A percentile compares a stretch with the other conserved stretches of the same genome.
Conservation (phyloP, 2,888 invertebrate species). For the Sinelater perroti region DNA sequence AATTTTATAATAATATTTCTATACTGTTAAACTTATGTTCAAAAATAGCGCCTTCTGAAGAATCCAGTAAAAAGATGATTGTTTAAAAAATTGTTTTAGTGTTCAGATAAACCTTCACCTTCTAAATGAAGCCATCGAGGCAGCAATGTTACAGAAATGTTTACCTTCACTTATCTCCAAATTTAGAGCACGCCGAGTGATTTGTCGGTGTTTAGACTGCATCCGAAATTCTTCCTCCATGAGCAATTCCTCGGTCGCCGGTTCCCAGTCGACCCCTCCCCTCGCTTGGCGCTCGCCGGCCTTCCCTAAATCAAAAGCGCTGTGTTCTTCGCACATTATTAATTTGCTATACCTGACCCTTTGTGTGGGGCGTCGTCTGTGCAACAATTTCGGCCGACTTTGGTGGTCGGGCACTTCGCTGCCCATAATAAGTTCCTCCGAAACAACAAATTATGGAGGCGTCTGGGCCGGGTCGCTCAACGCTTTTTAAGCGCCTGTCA, state of each 20-base stretch:
- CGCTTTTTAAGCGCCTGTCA: slow-evolving; percentile 11
- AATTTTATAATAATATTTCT: too few relatives aligned
- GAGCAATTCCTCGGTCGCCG: neutral
- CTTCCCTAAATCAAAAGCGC: neutral
- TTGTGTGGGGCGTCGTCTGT: too few relatives aligned
- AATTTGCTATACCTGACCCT: neutral
- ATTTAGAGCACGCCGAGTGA: slow-evolving; percentile 7
- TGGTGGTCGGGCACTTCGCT: slow-evolving; percentile 6
- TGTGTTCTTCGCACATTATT: neutral
- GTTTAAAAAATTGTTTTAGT: too few relatives aligned
- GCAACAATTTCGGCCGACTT: too few relatives aligned
- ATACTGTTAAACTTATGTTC: too few relatives aligned
- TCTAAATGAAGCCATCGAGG: too few relatives aligned
- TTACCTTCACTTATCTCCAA: neutral
- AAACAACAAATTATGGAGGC: slow-evolving; percentile 13
- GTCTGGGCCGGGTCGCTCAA: slow-evolving; percentile 5
- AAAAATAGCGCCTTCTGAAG: too few relatives aligned
- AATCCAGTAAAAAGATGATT: too few relatives aligned
- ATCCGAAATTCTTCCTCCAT: neutral
- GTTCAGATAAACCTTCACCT: too few relatives aligned
- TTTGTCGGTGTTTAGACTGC: slow-evolving; percentile 22
- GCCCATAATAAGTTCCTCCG: slow-evolving; percentile 1
- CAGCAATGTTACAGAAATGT: too few relatives aligned
- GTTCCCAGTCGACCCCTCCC: neutral
- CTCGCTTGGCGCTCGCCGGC: neutral